Percentiles rank a stretch among this genome's conserved stretches.
Evolutionary conservation across 1,140 invertebrate species (phyloP).

Genomic region (Philaenus spumarius): DNA sequence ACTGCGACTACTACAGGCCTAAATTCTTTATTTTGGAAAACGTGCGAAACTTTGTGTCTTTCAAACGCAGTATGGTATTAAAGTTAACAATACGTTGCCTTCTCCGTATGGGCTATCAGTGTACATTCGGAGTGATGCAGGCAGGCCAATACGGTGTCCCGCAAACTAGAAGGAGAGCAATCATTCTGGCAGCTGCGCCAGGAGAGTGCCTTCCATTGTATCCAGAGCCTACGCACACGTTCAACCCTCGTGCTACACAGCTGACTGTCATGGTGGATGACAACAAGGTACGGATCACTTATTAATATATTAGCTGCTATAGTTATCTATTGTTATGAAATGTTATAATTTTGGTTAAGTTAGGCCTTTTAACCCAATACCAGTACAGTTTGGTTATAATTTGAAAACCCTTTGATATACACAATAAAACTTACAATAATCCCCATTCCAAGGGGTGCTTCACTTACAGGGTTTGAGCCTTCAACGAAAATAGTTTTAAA

Average conservation of each 20-base stretch:
- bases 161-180: slow-evolving; percentile 69
- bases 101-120: slow-evolving; percentile 81
- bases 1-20: slow-evolving; percentile 81
- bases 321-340: too few species aligned
- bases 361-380: too few species aligned
- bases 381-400: too few species aligned
- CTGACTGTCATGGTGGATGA: slow-evolving; percentile 68
- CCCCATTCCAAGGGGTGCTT: too few species aligned
- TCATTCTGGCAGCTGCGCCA: slow-evolving; percentile 78
- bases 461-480: too few species aligned
- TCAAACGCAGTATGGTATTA: slow-evolving; percentile 71
- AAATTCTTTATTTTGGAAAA: slow-evolving; percentile 83
- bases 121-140: slow-evolving; percentile 78
- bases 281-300: slow-evolving; percentile 51
- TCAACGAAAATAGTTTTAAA: too few species aligned
- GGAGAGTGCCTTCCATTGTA: slow-evolving; percentile 70
- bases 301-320: too few species aligned
- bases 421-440: too few species aligned
- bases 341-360: too few species aligned
- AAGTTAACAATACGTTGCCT: slow-evolving; percentile 73
- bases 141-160: slow-evolving; percentile 82
- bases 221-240: slow-evolving; percentile 75
- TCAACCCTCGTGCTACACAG: slow-evolving; percentile 62
- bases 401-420: too few species aligned
- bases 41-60: slow-evolving; percentile 78